These are phyloP conservation scores for Mamestra configurata DNA, from an alignment of 1,140 invertebrate species.

Conservation along the genomic window DNA sequence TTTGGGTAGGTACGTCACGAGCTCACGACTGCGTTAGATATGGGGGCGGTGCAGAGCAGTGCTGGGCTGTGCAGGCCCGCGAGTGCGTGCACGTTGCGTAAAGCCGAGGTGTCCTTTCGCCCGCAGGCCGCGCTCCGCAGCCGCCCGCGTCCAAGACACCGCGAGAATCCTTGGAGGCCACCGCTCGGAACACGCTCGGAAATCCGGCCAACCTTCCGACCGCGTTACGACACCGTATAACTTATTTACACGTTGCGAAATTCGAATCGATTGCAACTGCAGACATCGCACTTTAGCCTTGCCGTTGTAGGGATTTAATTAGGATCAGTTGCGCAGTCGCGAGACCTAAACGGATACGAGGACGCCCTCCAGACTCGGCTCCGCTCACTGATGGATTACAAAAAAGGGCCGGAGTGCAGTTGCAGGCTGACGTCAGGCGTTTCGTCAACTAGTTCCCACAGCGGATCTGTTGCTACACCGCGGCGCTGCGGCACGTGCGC, in stretches of 20 bases:
- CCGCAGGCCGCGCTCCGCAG: slow-evolving; percentile 52
- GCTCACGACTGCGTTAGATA: slow-evolving; percentile 53
- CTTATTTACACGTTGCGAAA: slow-evolving; percentile 87
- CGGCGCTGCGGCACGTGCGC: slow-evolving; percentile 59
- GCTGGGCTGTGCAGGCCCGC: slow-evolving; percentile 34
- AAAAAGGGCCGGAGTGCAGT: slow-evolving; percentile 74
- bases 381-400: slow-evolving; percentile 79
- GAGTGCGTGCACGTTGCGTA: slow-evolving; percentile 69
- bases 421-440: slow-evolving; percentile 65
- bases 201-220: slow-evolving; percentile 88
- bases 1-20: slow-evolving; percentile 61
- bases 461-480: slow-evolving; percentile 59
- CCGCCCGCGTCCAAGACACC: slow-evolving; percentile 69
- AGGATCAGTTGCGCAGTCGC: slow-evolving; percentile 84
- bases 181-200: slow-evolving; percentile 85
- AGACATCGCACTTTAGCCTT: slow-evolving; percentile 86
- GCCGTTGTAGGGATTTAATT: slow-evolving; percentile 86
- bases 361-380: slow-evolving; percentile 73
- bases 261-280: slow-evolving; percentile 86
- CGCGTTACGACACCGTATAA: slow-evolving; percentile 84
- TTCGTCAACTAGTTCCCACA: slow-evolving; percentile 71
- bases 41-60: slow-evolving; percentile 47
- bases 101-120: slow-evolving; percentile 80
- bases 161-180: slow-evolving; percentile 85
- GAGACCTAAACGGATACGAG: slow-evolving; percentile 84